Evolutionary conservation across 1,140 invertebrate genomes (phyloP), one percentile per base, ranked within the genome.

Genomic region (Orius laevigatus): DNA sequence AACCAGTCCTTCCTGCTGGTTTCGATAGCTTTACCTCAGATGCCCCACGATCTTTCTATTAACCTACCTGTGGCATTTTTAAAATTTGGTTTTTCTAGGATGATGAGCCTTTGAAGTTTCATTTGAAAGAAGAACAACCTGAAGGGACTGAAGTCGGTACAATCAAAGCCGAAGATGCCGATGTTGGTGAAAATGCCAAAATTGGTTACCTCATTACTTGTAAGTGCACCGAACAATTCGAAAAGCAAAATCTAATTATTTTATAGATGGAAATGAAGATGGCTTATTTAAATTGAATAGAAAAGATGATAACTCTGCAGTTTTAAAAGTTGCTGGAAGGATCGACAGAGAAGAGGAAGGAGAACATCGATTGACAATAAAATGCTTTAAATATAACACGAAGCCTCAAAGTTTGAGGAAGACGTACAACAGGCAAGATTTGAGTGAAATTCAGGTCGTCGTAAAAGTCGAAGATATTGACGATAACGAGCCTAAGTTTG

Each of bases 121-220:
- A 60, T 0, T 63, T 81, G 0, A 62, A 71, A 14, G 83, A 86
- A 62, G 81, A 85, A 58, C 64, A 71, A 1, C 64, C 72, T 1
- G 57, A 70, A 0, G 79, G 74, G 12, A 73, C 74, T 0, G 63
- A 72, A n/a, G 71, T 85, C 3, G 81, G 81, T 1, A 64, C 67
- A 31, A 61, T 86, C 10, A 66, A 71, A 54, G 82, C 81, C 0
- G 61, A 79, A 16, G 84, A 87, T 56, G 72, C 78, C 55, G 84
- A 87, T 58, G 72, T 79, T 11, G 78, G 69, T 9, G 78, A 81
- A 15, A 84, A 85, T 61, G 79, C 78, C 0, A 73, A 75, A 42
- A 79, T 84, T 32, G 79, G 81, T 55, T 85, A 84, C 55, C 65
- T 70, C 0, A 81, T 84, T 14, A 78, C 71, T 50, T 75, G 73